phyloP scores from a whole-genome alignment of 1,140 invertebrate species.

The Meloidogyne hapla region DNA sequence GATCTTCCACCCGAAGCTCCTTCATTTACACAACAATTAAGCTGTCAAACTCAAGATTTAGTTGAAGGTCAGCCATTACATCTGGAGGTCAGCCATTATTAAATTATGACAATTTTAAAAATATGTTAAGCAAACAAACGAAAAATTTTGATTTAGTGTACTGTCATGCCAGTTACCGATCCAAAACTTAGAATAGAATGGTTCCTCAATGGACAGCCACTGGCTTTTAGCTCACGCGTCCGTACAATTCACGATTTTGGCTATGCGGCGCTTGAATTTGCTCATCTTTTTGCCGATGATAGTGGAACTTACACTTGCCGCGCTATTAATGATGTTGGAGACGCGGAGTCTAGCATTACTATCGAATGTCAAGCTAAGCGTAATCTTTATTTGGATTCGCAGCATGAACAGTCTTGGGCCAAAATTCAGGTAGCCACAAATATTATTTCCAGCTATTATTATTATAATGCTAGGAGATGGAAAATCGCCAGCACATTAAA shows the following conservation, averaged over 20 bases:
- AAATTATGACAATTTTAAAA: too few species aligned
- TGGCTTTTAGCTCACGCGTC: slow-evolving; percentile 75
- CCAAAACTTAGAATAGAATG: slow-evolving; percentile 71
- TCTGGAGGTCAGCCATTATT: slow-evolving; percentile 74
- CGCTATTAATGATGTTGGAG: slow-evolving; percentile 84
- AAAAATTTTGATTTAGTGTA: too few species aligned
- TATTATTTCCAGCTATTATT: slow-evolving; percentile 64
- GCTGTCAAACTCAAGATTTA: slow-evolving; percentile 47
- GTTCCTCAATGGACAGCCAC: slow-evolving; percentile 54
- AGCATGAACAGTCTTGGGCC: slow-evolving; percentile 84
- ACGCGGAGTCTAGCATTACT: slow-evolving; percentile 87
- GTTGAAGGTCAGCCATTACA: slow-evolving; percentile 84
- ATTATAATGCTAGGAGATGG: slow-evolving; percentile 48
- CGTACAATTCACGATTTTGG: slow-evolving; percentile 91
- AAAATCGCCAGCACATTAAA: slow-evolving; percentile 42
- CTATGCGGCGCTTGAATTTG: slow-evolving; percentile 87
- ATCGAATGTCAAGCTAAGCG: slow-evolving; percentile 67
- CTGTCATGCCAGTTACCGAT: slow-evolving; percentile 91
- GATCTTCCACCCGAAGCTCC: slow-evolving; percentile 56
- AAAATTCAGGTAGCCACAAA: slow-evolving; percentile 74
- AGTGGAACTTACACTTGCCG: slow-evolving; percentile 85
- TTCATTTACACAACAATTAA: slow-evolving; percentile 56
- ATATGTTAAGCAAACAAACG: too few species aligned
- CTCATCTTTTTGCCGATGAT: slow-evolving; percentile 67
- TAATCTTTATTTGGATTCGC: slow-evolving; percentile 60